These are phyloP conservation scores for Eristalis intricaria DNA, from an alignment of 2,888 invertebrate species.

Conservation along the genomic window DNA sequence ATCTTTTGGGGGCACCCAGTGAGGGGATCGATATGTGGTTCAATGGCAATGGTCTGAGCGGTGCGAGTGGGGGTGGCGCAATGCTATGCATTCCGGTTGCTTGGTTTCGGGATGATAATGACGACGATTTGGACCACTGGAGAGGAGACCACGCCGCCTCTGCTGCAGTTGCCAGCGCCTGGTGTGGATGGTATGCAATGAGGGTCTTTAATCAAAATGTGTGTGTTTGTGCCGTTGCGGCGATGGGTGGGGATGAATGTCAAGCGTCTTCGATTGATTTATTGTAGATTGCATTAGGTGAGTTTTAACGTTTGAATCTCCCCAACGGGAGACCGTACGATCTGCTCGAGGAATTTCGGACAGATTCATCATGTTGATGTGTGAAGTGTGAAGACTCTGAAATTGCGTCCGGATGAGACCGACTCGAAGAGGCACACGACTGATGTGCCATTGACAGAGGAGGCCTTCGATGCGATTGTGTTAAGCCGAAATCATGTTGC, in stretches of 20 bases:
- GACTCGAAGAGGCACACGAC: neutral
- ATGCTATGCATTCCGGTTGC: constrained; percentile 59
- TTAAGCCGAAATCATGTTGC: neutral
- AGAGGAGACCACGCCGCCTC: neutral
- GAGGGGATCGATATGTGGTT: constrained; percentile 62
- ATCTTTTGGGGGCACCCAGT: constrained; percentile 32
- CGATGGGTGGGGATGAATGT: constrained; percentile 23
- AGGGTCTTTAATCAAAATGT: constrained; percentile 49
- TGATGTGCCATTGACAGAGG: neutral
- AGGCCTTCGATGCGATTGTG: neutral
- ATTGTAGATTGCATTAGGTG: constrained; percentile 57
- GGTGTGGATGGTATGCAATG: constrained; percentile 33
- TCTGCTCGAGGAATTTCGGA: constrained; percentile 4
- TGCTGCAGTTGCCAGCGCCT: neutral
- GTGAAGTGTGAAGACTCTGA: constrained; percentile 14
- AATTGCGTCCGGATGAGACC: neutral
- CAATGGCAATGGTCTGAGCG: constrained; percentile 8
- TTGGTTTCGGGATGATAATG: constrained; percentile 53
- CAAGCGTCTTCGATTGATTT: constrained; percentile 62
- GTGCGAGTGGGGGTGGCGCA: constrained; percentile 1
- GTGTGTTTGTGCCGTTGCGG: neutral
- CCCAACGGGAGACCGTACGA: neutral
- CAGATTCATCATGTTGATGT: constrained; percentile 55
- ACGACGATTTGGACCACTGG: constrained; percentile 45
- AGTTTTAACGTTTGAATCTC: constrained; percentile 27